Conservation (phyloP, 2,113 vertebrate genomes). For the Psephotus haematonotus region DNA sequence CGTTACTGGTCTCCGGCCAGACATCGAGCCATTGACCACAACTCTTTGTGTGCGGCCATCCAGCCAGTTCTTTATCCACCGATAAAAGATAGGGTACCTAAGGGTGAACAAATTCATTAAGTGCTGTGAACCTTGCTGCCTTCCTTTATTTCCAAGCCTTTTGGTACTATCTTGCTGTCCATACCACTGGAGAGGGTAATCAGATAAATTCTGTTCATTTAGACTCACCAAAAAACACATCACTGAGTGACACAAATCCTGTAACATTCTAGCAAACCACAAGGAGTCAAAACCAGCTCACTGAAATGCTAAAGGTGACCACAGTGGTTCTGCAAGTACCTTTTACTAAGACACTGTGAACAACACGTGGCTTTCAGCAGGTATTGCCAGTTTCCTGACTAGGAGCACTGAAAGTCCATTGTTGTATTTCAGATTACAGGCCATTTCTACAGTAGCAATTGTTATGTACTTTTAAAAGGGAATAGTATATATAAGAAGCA, state of each 20-base stretch:
- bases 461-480: background rate
- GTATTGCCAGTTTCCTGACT: background rate
- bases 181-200: background rate
- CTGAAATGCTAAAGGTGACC: background rate
- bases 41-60: too few species aligned
- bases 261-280: background rate
- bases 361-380: background rate
- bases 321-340: background rate
- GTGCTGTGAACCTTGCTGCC: background rate
- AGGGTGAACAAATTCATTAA: background rate
- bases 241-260: background rate
- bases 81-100: background rate
- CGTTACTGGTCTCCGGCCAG: too few species aligned
- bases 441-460: fast-evolving
- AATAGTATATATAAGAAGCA: background rate
- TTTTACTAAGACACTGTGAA: background rate
- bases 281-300: background rate
- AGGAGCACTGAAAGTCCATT: background rate
- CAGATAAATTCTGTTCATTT: background rate
- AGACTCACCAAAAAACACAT: background rate
- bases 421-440: background rate
- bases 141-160: background rate
- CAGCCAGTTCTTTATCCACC: too few species aligned
- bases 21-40: too few species aligned
- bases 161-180: background rate